Conservation (phyloP, 2,113 vertebrate genomes). For the Ceuthmochares aereus region DNA sequence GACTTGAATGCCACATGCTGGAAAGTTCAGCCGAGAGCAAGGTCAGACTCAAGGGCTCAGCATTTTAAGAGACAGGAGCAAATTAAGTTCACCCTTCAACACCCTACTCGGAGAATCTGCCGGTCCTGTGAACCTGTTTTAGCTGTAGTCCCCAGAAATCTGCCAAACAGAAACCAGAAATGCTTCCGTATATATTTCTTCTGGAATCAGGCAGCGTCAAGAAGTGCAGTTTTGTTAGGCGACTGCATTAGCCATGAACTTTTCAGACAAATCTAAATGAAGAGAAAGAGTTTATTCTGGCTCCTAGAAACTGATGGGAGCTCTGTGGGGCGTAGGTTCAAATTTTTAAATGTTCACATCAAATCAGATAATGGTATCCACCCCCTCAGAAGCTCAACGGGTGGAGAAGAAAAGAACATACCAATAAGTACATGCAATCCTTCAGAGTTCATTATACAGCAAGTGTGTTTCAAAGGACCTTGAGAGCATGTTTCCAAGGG, state of each 20-base stretch:
- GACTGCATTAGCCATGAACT: conserved; percentile 36
- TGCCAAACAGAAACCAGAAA: background rate
- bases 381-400: conserved; percentile 5
- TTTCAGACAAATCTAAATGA: background rate
- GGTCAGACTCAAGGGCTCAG: background rate
- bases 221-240: conserved; percentile 17
- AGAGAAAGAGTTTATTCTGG: conserved; percentile 26
- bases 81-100: conserved; percentile 37
- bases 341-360: conserved; percentile 38
- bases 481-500: conserved; percentile 72
- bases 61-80: background rate
- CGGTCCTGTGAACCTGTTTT: background rate
- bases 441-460: conserved; percentile 61
- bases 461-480: conserved; percentile 74
- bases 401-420: conserved; percentile 28
- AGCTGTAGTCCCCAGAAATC: background rate
- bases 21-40: conserved; percentile 6
- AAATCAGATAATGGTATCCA: background rate
- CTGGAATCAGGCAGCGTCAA: background rate
- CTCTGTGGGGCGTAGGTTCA: conserved; percentile 8
- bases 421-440: conserved; percentile 44
- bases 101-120: background rate
- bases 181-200: background rate
- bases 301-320: conserved; percentile 8
- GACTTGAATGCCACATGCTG: background rate